Evolutionary conservation across 1,140 invertebrate species (phyloP).

Genomic region (Dermatophagoides farinae): DNA sequence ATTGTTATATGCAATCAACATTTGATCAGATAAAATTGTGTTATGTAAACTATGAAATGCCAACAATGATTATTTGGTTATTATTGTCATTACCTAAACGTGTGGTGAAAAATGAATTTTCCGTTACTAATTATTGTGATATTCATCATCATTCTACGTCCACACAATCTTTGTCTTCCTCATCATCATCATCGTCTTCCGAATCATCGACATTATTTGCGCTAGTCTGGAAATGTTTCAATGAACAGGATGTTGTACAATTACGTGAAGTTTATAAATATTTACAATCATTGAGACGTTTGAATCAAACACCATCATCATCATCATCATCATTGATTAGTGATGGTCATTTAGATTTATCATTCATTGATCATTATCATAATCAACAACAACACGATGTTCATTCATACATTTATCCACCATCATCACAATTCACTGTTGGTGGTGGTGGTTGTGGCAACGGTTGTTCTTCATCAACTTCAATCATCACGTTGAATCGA

Average conservation of each 20-base stretch:
- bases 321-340: too few relatives aligned
- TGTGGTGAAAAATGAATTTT: not conserved
- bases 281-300: not conserved
- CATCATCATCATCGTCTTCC: not conserved
- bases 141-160: too few relatives aligned
- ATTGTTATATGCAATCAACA: not conserved
- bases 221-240: conserved; percentile 1
- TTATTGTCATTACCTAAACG: not conserved
- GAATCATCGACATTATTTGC: not conserved
- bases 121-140: not conserved
- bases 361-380: too few relatives aligned
- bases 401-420: too few relatives aligned
- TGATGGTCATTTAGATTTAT: too few relatives aligned
- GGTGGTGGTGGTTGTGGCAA: too few relatives aligned
- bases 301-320: not conserved
- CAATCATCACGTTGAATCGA: too few relatives aligned
- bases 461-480: too few relatives aligned
- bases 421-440: too few relatives aligned
- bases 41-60: not conserved
- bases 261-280: not conserved
- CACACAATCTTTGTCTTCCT: too few relatives aligned
- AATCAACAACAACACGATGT: too few relatives aligned
- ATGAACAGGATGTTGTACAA: not conserved
- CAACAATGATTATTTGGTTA: conserved; percentile 2
- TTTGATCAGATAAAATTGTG: not conserved